phyloP scores from a whole-genome alignment of 1,140 invertebrate genomes.

The Hyles euphorbiae region DNA sequence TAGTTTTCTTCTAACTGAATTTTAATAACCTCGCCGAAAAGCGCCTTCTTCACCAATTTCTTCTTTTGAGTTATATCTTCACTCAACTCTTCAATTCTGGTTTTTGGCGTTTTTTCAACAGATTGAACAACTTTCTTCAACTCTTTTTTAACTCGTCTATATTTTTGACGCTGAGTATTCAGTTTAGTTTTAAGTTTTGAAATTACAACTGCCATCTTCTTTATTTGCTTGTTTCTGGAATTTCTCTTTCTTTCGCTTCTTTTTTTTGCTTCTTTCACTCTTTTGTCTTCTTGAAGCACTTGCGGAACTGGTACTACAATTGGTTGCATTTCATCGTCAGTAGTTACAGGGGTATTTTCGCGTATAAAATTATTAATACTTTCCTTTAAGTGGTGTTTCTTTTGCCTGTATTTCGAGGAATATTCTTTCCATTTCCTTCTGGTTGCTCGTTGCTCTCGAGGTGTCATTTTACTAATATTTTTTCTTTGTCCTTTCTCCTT shows the following conservation, averaged over 20 bases:
- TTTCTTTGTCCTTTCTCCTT: constrained; percentile 19
- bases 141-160: constrained; percentile 24
- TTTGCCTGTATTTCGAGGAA: constrained; percentile 15
- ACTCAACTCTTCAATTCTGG: constrained; percentile 18
- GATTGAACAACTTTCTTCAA: constrained; percentile 21
- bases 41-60: constrained; percentile 26
- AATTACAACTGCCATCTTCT: constrained; percentile 16
- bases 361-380: constrained; percentile 13
- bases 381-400: constrained; percentile 4
- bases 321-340: constrained; percentile 10
- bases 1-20: constrained; percentile 27
- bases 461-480: constrained; percentile 20
- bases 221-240: constrained; percentile 23
- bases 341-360: constrained; percentile 10
- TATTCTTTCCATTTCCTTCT: constrained; percentile 20
- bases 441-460: constrained; percentile 16
- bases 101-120: constrained; percentile 19
- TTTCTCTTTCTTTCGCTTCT: constrained; percentile 26
- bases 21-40: constrained; percentile 32
- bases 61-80: constrained; percentile 18
- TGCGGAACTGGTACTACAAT: neutral
- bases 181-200: constrained; percentile 19
- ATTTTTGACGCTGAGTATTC: constrained; percentile 31
- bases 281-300: constrained; percentile 16
- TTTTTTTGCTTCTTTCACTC: constrained; percentile 23